Base-by-base conservation (phyloP, 2,888 invertebrate genomes). In the Folsomia candida region DNA sequence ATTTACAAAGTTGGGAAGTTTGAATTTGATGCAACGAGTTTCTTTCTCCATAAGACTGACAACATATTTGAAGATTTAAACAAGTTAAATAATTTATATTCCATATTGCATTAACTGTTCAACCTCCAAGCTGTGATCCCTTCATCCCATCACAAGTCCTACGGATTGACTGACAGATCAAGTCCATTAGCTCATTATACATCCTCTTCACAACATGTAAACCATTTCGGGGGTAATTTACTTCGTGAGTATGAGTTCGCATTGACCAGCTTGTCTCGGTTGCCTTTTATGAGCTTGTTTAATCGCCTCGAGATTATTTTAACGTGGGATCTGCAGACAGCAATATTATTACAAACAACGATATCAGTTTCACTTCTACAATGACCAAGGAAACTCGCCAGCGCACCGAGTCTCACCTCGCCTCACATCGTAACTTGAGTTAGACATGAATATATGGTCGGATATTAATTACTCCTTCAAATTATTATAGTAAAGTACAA, bases 161-260 rank as follows among this genome's bases (percentile, higher is more conserved):
- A 54, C 18, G 54, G 70, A 70, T 60, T 67, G 70, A 71, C 70
- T 68, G 75, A 75, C 75, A 73, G 72, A 75, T 75, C 71, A 69
- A 75, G 75, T 70, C 73, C 75, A 71, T 63, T 67, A 22, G 54
- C 54, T 54, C 27, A 29, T 29, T 62, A 20, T 25, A 29, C 20
- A 27, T 14, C 62, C 26, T 18, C 3, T 62, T 62, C n/a, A 29
- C 62, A 29, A 25, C 62, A 37, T 37, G 4, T 37, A 37, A 37
- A 37, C 37, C 37, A 37, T 37, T 37, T 37, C 37, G 14, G 4
- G 37, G 37, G 37, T 37, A 37, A 37, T 37, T 37, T 37, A 37
- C 4, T 14, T 37, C 37, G 37, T 37, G 37, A 9, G 4, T 37
- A 37, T 37, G 4, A 14, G 6, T 37, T 4, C 14, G 14, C 4